Evolutionary conservation across 2,888 invertebrate genomes (phyloP), one percentile per base, ranked within the genome.

Genomic region (Acleris literana): DNA sequence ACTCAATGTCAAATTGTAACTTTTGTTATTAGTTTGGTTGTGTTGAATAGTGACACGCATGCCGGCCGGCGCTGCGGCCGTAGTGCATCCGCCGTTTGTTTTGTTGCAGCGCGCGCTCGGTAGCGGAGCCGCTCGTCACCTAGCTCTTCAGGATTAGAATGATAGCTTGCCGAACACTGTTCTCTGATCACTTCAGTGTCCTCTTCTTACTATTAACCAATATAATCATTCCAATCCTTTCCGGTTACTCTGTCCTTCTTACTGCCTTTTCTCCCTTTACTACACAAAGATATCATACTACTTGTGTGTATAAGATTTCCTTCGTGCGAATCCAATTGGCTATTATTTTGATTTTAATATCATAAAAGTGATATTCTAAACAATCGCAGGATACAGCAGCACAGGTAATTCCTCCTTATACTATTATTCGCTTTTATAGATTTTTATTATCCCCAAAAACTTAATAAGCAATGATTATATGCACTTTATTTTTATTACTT

Each of bases 71-170:
- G 90, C 89, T 90, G 90, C 71, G 74, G 86, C 86, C 83, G 85
- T 83, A 82, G 87, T 88, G 92, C 91, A 92, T 89, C 83, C 85
- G 89, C 86, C 82, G 85, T 89, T 86, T 90, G 85, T 86, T 91
- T 82, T 92, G 91, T 92, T 92, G 90, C 92, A 92, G 92, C 79
- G 83, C 84, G 79, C 84, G 84, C 80, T 82, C 83, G 76, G 83
- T 85, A 83, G 87, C 80, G 88, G 81, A 83, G 88, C 87, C 78
- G 87, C 78, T 81, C 85, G 75, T 82, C 85, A 81, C 80, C 82
- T 84, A 80, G 82, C 79, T 69, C 80, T 80, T 78, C 81, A 76
- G 84, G 86, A 82, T 74, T 80, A 80, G 76, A 86, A 79, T 85
- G 79, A 86, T 76, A 78, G 80, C 74, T 80, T 80, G 74, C 83